Evolutionary conservation across 1,140 invertebrate genomes (phyloP).

Genomic region (Mactra quadrangularis): DNA sequence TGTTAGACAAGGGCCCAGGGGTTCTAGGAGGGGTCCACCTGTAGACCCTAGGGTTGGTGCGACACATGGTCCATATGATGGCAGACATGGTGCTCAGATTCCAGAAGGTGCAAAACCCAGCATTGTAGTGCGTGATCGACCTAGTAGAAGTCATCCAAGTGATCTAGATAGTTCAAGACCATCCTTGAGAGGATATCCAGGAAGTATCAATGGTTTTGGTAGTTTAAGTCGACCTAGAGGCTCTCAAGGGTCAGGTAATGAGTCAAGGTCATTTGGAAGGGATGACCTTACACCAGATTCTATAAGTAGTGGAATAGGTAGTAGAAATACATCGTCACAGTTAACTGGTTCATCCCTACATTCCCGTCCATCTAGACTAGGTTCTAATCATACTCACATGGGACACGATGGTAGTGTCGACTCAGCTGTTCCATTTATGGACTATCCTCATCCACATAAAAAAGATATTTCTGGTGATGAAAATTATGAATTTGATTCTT

Average conservation of each 20-base stretch:
- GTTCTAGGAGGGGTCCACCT: conserved; percentile 1
- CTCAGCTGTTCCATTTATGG: conserved; percentile 64
- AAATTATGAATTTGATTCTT: conserved; percentile 96
- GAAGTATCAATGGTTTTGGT: conserved; percentile 68
- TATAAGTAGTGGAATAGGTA: conserved; percentile 92
- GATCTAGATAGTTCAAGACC: conserved; percentile 50
- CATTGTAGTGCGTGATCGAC: conserved; percentile 55
- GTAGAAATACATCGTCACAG: conserved; percentile 94
- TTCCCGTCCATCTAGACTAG: conserved; percentile 66
- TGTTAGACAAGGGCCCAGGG: conserved; percentile 78
- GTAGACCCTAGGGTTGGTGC: conserved; percentile 27
- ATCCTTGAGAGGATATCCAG: conserved; percentile 49
- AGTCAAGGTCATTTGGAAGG: conserved; percentile 38
- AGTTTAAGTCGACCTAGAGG: conserved; percentile 54
- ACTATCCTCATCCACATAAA: conserved; percentile 60
- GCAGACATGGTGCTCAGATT: conserved; percentile 52
- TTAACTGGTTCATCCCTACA: conserved; percentile 87
- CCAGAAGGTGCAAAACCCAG: conserved; percentile 59
- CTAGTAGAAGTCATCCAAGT: conserved; percentile 59
- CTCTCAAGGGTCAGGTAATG: conserved; percentile 8
- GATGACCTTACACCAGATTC: conserved; percentile 86
- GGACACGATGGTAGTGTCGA: conserved; percentile 76
- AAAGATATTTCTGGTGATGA: conserved; percentile 95
- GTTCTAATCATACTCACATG: conserved; percentile 61
- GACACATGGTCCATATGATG: conserved; percentile 26